Percentiles rank a stretch among this genome's conserved stretches.
Conservation (phyloP, 2,888 invertebrate species). For the Tinea trinotella region DNA sequence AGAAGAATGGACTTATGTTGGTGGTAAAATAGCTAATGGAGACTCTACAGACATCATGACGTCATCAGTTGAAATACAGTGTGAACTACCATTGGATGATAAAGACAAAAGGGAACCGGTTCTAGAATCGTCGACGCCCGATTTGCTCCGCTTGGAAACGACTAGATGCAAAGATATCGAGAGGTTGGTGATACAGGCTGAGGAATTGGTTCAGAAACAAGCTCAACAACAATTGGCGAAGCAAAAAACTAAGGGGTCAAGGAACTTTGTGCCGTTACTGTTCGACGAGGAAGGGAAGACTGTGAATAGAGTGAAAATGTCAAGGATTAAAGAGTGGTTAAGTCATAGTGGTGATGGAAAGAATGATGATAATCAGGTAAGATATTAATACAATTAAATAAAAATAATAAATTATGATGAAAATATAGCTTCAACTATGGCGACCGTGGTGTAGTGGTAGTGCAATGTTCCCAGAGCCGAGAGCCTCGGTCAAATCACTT, state of each 20-base stretch:
- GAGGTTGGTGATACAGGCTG: conserved; percentile 84
- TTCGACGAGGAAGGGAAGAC: conserved; percentile 65
- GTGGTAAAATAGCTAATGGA: conserved; percentile 55
- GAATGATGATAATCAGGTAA: conserved; percentile 54
- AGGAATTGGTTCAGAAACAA: conserved; percentile 80
- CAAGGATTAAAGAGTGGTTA: conserved; percentile 80
- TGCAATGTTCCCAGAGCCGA: no score
- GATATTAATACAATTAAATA: conserved; percentile 9
- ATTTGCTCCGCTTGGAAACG: conserved; percentile 60
- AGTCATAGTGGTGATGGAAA: conserved; percentile 66
- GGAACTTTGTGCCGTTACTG: conserved; percentile 65
- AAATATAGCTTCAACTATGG: no score
- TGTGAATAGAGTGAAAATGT: conserved; percentile 72
- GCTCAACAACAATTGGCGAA: conserved; percentile 58
- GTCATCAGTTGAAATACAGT: conserved; percentile 63
- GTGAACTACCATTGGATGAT: conserved; percentile 52
- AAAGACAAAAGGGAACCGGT: conserved; percentile 40
- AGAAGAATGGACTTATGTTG: conserved; percentile 79
- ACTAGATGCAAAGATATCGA: conserved; percentile 77
- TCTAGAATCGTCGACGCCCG: conserved; percentile 55
- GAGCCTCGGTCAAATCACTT: neutral
- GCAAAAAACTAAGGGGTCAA: conserved; percentile 47
- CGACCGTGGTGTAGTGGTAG: no score
- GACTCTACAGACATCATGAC: conserved; percentile 67
- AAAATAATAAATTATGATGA: neutral